Base-by-base conservation (phyloP, 2,888 invertebrate species). In the Prionchulus punctatus region DNA sequence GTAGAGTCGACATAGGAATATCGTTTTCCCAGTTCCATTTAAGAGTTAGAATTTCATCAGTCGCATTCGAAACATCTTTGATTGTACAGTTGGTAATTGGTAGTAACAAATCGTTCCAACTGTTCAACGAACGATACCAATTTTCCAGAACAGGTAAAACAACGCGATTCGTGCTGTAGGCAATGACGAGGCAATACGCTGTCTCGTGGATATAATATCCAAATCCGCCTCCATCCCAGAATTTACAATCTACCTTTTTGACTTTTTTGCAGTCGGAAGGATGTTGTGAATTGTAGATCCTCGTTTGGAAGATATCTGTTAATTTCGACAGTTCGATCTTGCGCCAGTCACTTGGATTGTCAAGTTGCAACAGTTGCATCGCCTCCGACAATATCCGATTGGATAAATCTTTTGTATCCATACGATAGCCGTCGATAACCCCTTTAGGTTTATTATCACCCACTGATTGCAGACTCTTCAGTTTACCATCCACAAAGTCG, bases 181-280 rank as follows among this genome's bases (percentile, higher is more conserved):
- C 92, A 63, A 92, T 85, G 69, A 94, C 83, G 64, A 96, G 82
- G 72, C 96, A 98, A 74, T 96, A 98, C 15, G 87, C 86, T 54
- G 86, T 85, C 73, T 98, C 96, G 76, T 98, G 98, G 23, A 98
- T 76, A 75, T 98, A 96, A 70, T 98, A 98, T 15, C 98, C 98
- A 74, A 90, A 98, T 18, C 98, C 98, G 74, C 98, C 99, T 53
- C 94, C 92, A 80, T 98, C 98, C 75, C 96, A 96, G 56, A 98
- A 77, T 73, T 85, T 89, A 73, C 98, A 98, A 53, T 91, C 80
- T 56, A 96, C 76, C 75, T 92, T 90, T 70, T 82, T 83, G 1
- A 91, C 89, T 7, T 15, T 7, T 59, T 78, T 83, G 72, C 96
- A 96, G 74, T 91, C 83, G n/a, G 78, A 71, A 1, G 94, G 94